These are phyloP conservation scores for Otus sunia DNA, from an alignment of 2,113 vertebrate genomes.

Conservation along the genomic window DNA sequence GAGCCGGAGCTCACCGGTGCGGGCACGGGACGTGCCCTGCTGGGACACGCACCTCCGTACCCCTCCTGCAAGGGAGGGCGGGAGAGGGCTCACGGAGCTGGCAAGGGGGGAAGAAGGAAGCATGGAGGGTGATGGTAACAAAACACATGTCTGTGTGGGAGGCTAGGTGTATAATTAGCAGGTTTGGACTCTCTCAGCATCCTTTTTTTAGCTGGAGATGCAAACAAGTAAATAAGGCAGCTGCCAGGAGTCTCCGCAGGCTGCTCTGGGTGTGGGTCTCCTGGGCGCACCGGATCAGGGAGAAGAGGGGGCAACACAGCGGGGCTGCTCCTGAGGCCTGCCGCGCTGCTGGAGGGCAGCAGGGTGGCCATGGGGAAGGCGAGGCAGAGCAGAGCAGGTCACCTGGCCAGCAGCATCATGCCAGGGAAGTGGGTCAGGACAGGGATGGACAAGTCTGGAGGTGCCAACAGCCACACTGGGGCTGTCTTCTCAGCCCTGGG, in stretches of 20 bases:
- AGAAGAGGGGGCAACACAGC: background rate
- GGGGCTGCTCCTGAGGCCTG: background rate
- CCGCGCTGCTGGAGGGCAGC: background rate
- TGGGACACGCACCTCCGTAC: background rate
- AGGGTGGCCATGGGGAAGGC: background rate
- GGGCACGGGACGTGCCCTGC: background rate
- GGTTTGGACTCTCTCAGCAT: background rate
- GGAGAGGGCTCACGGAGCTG: background rate
- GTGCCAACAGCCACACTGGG: background rate
- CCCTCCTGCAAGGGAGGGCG: background rate
- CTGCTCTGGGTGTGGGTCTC: background rate
- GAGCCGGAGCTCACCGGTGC: background rate
- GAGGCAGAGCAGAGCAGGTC: background rate
- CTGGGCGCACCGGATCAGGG: background rate
- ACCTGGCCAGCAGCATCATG: background rate
- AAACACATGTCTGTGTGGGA: background rate
- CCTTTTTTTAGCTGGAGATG: background rate
- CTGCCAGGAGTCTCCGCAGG: background rate
- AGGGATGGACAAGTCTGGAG: background rate
- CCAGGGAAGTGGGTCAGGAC: fast-evolving
- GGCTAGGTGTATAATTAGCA: constrained; percentile 28
- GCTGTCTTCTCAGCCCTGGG: background rate
- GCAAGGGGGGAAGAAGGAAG: background rate
- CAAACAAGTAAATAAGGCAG: background rate
- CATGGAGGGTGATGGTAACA: background rate